Evolutionary conservation across 2,888 invertebrate species (phyloP).

Genomic region (Synergus umbraculus): DNA sequence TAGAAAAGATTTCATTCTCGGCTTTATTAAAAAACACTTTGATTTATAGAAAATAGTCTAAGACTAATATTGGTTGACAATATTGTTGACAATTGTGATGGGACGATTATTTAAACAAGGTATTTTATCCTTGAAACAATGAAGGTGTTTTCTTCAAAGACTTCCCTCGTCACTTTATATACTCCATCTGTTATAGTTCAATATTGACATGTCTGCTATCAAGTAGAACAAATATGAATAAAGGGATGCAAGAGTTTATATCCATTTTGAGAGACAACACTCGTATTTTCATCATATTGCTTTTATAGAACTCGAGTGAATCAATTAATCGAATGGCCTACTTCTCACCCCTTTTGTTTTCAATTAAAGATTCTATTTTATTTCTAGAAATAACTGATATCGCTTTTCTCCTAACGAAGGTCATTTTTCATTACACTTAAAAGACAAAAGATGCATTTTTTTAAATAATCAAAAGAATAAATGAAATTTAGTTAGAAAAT

Average conservation of each 20-base stretch:
- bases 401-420: background rate
- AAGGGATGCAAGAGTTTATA: background rate
- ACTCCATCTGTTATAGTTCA: background rate
- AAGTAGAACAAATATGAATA: background rate
- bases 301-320: background rate
- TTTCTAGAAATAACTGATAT: background rate
- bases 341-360: background rate
- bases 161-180: background rate
- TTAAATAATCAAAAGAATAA: too few relatives aligned
- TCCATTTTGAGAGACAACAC: background rate
- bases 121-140: background rate
- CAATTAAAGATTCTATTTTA: background rate
- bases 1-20: background rate
- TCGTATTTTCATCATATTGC: background rate
- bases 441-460: too few relatives aligned
- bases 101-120: background rate
- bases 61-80: too few relatives aligned
- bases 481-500: too few relatives aligned
- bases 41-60: background rate
- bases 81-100: background rate
- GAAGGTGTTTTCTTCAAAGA: background rate
- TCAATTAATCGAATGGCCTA: conserved; percentile 13
- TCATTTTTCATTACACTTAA: too few relatives aligned
- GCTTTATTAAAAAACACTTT: background rate
- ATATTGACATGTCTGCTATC: background rate